Evolutionary conservation across 2,113 vertebrate genomes (phyloP).

Genomic region (Rhinolophus sinicus): DNA sequence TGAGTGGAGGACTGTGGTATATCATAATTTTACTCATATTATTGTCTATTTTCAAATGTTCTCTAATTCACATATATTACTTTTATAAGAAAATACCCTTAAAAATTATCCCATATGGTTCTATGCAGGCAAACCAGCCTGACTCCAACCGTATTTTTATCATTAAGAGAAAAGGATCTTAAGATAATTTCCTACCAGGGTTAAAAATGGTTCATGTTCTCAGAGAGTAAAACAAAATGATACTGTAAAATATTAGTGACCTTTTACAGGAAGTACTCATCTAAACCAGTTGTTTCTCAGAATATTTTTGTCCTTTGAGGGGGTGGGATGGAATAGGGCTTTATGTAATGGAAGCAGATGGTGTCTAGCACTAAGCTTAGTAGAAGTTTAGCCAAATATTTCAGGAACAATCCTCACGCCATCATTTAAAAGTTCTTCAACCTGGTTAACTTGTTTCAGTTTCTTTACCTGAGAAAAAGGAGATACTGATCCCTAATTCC

Average conservation of each 20-base stretch:
- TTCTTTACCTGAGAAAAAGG: background rate
- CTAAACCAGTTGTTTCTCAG: background rate
- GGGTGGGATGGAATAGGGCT: accelerated
- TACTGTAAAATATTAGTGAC: background rate
- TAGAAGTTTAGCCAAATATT: background rate
- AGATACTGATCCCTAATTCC: background rate
- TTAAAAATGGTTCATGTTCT: background rate
- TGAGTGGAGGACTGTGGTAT: background rate
- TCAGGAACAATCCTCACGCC: background rate
- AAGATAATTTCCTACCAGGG: background rate
- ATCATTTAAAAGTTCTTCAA: background rate
- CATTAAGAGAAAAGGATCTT: background rate
- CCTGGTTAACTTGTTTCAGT: background rate
- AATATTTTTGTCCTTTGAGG: background rate
- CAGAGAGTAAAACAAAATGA: background rate
- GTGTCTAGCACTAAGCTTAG: background rate
- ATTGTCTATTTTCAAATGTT: background rate
- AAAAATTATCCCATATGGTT: background rate
- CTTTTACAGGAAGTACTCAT: background rate
- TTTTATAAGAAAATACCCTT: background rate
- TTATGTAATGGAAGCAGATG: background rate
- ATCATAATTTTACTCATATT: background rate
- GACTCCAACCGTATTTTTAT: background rate
- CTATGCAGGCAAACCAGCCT: background rate
- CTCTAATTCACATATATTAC: background rate